phyloP scores from a whole-genome alignment of 2,113 vertebrate species.

The Nanorana parkeri region DNA sequence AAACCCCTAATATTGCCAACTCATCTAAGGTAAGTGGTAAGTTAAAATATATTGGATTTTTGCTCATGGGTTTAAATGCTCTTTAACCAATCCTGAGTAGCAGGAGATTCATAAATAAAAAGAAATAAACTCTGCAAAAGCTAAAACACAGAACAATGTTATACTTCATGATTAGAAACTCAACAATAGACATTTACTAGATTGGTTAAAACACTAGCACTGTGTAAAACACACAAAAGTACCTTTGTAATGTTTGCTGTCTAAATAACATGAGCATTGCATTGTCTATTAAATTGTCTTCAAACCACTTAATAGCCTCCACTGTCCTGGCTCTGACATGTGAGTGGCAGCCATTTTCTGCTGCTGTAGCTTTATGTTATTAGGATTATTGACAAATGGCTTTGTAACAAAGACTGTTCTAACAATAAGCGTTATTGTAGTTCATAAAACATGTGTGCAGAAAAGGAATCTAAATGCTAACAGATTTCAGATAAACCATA shows the following conservation, averaged over 20 bases:
- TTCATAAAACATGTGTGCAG: conserved; percentile 27
- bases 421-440: conserved; percentile 39
- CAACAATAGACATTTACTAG: conserved; percentile 7
- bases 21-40: no score
- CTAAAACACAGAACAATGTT: conserved; percentile 18
- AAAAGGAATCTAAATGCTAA: conserved; percentile 52
- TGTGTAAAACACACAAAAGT: conserved; percentile 46
- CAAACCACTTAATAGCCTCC: conserved; percentile 28
- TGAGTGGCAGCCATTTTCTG: conserved; percentile 43
- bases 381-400: conserved; percentile 54
- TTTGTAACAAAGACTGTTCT: conserved; percentile 50
- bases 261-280: conserved; percentile 39
- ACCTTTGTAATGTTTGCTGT: conserved; percentile 37
- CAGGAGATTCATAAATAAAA: no score
- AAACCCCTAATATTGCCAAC: no score
- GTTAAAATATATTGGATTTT: no score
- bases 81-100: no score
- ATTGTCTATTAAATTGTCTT: conserved; percentile 56
- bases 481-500: conserved; percentile 57
- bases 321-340: conserved; percentile 38
- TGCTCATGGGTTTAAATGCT: no score
- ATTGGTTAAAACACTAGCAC: not conserved
- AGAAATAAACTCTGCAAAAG: not conserved
- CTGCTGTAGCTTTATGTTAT: conserved; percentile 31
- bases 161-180: conserved; percentile 21